Base-by-base conservation (phyloP, 1,140 invertebrate genomes). In the Orius laevigatus region DNA sequence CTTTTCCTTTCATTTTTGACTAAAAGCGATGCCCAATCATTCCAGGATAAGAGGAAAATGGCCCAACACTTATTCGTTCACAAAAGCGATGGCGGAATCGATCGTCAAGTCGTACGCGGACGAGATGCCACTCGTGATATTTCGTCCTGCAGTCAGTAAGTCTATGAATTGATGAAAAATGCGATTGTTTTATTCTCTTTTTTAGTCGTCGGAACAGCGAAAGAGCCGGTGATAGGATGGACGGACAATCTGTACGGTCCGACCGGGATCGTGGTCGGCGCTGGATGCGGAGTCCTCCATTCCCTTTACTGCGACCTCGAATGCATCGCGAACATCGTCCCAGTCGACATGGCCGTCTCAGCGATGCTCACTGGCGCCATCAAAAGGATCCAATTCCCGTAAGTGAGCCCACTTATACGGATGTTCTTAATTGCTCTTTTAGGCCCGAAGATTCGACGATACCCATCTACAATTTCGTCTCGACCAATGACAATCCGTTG, bases 231-330 rank as follows among this genome's bases (percentile, higher is more conserved):
- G 0, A 55, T 62, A 8, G 81, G 81, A 33, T 94, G 88, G 88
- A 78, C 85, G 39, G 87, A 93, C 61, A 92, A 91, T 62, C 68
- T 84, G 54, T 88, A 90, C 59, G 87, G 86, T 18, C 69, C 79
- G 1, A 77, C 74, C 51, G 87, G 79, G 20, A 67, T 79, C 0
- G 67, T 75, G 0, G 66, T 74, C 0, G 60, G 57, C 5, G 61
- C 66, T 41, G 71, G 72, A 11, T 71, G 74, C 57, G 84, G 84
- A 41, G 57, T 86, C 19, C 60, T 86, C 31, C 72, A 74, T 55
- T 73, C 71, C 43, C 69, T 82, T 58, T 67, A 73, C 46, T 39
- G 43, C n/a, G 49, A 57, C 52, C 41, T 50, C 6, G 58, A 64
- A 12, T 64, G 19, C n/a, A 47, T 53, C 5, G 81, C 86, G 0